Evolutionary conservation across 2,797 vertebrate genomes (phyloP).

Genomic region (Siniperca undulata): DNA sequence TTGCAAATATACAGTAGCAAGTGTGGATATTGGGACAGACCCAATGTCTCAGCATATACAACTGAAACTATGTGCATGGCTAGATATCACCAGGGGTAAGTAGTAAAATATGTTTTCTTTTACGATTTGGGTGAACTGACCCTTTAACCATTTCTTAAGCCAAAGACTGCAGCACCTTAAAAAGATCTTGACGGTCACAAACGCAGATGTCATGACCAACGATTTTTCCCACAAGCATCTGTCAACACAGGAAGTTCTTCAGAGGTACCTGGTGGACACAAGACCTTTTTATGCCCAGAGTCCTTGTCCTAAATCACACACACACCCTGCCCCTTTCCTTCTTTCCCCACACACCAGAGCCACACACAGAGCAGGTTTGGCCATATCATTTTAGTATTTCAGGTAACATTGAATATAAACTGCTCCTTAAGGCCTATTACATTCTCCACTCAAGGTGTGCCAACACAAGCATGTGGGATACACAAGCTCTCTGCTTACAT

Average conservation of each 20-base stretch:
- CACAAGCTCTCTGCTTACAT: slow-evolving; percentile 8
- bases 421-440: slow-evolving; percentile 35
- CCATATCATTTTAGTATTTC: slow-evolving; percentile 8
- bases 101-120: background rate
- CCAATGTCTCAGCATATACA: background rate
- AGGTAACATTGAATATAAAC: slow-evolving; percentile 7
- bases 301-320: slow-evolving; percentile 57
- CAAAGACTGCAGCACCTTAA: background rate
- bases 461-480: slow-evolving; percentile 15
- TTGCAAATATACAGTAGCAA: background rate
- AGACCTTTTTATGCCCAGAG: slow-evolving; percentile 46
- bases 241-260: slow-evolving; percentile 19
- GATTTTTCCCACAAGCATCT: slow-evolving; percentile 39
- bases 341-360: slow-evolving; percentile 51
- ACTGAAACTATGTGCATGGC: background rate
- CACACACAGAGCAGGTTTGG: slow-evolving; percentile 71
- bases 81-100: background rate
- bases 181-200: background rate
- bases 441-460: slow-evolving; percentile 26
- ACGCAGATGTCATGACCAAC: background rate
- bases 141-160: background rate
- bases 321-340: slow-evolving; percentile 57
- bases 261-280: slow-evolving; percentile 71
- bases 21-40: background rate
- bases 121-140: slow-evolving; percentile 21